A percentile compares a stretch with the other conserved stretches of the same genome.
These are phyloP conservation scores for Calidris pygmaea DNA, from an alignment of 2,113 vertebrate species.

Conservation along the genomic window DNA sequence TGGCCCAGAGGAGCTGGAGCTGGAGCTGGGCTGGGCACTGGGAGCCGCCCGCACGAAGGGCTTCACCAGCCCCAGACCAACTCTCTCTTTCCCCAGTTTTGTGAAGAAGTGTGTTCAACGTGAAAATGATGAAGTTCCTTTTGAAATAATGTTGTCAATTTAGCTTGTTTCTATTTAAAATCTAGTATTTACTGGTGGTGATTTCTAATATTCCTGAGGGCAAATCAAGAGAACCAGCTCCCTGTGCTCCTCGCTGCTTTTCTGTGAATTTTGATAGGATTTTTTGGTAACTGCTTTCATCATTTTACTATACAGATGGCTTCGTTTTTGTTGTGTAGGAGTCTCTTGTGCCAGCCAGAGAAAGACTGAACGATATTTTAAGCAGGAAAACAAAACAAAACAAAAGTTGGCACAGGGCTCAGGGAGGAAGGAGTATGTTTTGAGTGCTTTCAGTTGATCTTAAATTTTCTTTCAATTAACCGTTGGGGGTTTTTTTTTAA, in stretches of 20 bases:
- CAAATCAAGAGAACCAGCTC: not conserved
- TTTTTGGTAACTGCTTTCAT: not conserved
- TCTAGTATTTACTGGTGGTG: not conserved
- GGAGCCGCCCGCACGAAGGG: fast-evolving
- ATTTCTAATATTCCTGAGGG: not conserved
- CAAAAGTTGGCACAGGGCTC: not conserved
- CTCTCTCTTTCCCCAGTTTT: not conserved
- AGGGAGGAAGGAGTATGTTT: not conserved
- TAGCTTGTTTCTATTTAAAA: not conserved
- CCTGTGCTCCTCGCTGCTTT: not conserved
- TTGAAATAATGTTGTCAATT: not conserved
- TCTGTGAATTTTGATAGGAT: not conserved
- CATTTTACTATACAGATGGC: not conserved
- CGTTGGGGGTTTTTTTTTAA: not conserved
- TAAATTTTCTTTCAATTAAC: not conserved
- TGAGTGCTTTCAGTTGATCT: not conserved
- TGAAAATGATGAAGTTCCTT: not conserved
- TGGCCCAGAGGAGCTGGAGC: not conserved
- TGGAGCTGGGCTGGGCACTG: not conserved
- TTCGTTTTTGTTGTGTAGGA: not conserved
- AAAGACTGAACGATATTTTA: not conserved
- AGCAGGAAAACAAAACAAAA: not conserved
- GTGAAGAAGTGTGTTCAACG: fast-evolving
- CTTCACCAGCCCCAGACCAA: fast-evolving
- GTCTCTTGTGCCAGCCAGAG: conserved; percentile 30